phyloP scores from a whole-genome alignment of 2,888 invertebrate genomes.

The Cybosia mesomella region DNA sequence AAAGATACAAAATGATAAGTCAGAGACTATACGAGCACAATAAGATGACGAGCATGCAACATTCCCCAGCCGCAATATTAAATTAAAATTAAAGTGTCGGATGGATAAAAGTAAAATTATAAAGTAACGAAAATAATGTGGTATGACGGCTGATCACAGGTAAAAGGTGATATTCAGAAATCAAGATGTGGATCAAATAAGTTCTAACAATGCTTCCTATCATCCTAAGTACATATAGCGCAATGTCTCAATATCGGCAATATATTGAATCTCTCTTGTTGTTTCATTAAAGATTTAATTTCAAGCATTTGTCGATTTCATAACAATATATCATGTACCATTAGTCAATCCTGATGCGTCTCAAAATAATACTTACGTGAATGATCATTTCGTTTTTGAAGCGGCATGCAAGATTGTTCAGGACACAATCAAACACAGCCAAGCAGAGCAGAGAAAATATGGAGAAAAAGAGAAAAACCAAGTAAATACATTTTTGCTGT shows the following conservation, averaged over 20 bases:
- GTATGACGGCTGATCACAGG: constrained; percentile 78
- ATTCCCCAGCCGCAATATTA: constrained; percentile 86
- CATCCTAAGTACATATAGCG: constrained; percentile 47
- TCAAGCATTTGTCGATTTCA: constrained; percentile 41
- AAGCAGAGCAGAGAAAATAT: constrained; percentile 94
- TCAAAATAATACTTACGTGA: constrained; percentile 92
- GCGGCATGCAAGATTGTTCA: constrained; percentile 92
- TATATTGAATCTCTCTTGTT: constrained; percentile 43
- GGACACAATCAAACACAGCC: constrained; percentile 94
- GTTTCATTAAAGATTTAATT: constrained; percentile 36
- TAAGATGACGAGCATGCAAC: constrained; percentile 77
- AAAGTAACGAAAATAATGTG: constrained; percentile 65
- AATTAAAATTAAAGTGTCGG: constrained; percentile 79
- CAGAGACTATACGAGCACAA: constrained; percentile 62
- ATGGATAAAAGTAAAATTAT: constrained; percentile 77
- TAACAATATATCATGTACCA: constrained; percentile 42
- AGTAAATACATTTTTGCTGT: constrained; percentile 89
- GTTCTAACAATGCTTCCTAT: constrained; percentile 55
- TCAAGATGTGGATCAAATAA: constrained; percentile 48
- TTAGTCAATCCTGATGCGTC: constrained; percentile 79
- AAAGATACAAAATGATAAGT: constrained; percentile 60
- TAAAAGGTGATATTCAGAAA: constrained; percentile 68
- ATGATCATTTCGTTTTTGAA: constrained; percentile 90
- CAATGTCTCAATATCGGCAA: constrained; percentile 36
- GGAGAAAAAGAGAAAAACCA: constrained; percentile 92